phyloP scores from a whole-genome alignment of 2,888 invertebrate genomes.

The Pyrgus malvae region DNA sequence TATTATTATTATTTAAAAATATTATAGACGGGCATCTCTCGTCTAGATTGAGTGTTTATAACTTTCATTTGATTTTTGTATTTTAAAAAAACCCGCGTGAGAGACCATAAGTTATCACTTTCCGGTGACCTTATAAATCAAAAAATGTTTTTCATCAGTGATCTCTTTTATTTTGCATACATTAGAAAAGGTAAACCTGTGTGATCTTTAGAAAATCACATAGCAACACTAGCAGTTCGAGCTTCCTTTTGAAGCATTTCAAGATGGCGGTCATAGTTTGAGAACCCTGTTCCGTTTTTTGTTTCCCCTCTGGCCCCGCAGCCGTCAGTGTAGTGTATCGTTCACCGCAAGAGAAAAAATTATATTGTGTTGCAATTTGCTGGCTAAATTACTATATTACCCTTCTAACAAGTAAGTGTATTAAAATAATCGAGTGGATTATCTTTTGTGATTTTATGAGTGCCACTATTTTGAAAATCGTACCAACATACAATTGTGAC shows the following conservation, averaged over 20 bases:
- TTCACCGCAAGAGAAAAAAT: conserved; percentile 80
- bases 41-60: too few relatives aligned
- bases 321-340: conserved; percentile 81
- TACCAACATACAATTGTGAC: conserved; percentile 61
- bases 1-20: too few relatives aligned
- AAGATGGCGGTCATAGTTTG: conserved; percentile 67
- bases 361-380: conserved; percentile 79
- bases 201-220: conserved; percentile 14
- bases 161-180: conserved; percentile 32
- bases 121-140: conserved; percentile 19
- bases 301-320: conserved; percentile 80
- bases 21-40: too few relatives aligned
- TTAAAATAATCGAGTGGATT: conserved; percentile 54
- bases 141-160: conserved; percentile 7
- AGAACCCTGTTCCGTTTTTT: conserved; percentile 81
- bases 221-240: conserved; percentile 20
- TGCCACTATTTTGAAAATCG: conserved; percentile 49
- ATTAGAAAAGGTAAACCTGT: conserved; percentile 29
- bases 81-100: conserved; percentile 32
- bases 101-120: conserved; percentile 14
- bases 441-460: conserved; percentile 47
- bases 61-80: background rate
- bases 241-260: conserved; percentile 33
- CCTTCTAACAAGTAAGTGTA: conserved; percentile 82
- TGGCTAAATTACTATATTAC: conserved; percentile 78